Conservation (phyloP, 2,113 vertebrate species). For the Oncorhynchus tshawytscha region DNA sequence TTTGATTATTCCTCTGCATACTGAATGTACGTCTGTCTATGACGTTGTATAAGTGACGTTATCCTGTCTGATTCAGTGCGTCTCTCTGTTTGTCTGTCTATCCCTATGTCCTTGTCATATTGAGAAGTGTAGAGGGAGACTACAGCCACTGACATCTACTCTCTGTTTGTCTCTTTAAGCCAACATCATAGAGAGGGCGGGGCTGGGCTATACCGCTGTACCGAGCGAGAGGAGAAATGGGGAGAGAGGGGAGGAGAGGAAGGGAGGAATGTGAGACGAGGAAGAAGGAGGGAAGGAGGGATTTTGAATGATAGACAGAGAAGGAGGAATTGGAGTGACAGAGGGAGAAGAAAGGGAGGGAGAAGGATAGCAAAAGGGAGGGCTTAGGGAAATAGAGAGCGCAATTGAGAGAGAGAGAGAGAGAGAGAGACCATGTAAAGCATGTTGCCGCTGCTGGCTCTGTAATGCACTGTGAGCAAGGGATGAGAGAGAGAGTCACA, state of each 20-base stretch:
- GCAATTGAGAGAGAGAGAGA: not conserved
- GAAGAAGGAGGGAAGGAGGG: not conserved
- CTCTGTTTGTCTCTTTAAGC: slow-evolving; percentile 54
- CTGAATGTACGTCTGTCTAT: too few relatives aligned
- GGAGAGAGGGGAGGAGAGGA: not conserved
- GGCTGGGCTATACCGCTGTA: too few relatives aligned
- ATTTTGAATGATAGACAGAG: slow-evolving; percentile 15
- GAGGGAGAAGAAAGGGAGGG: not conserved
- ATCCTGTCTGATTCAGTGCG: too few relatives aligned
- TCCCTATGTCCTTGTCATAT: too few relatives aligned
- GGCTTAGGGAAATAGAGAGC: slow-evolving; percentile 4
- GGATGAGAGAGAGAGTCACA: slow-evolving; percentile 48
- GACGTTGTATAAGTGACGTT: too few relatives aligned
- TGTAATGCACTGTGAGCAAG: slow-evolving; percentile 64
- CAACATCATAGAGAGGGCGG: slow-evolving; percentile 17
- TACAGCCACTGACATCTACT: slow-evolving; percentile 19
- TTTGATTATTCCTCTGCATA: too few relatives aligned
- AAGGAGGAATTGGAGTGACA: not conserved
- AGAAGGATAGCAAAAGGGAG: not conserved
- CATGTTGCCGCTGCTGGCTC: slow-evolving; percentile 58
- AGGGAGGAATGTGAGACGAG: not conserved
- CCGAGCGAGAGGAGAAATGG: too few relatives aligned
- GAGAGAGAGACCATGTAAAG: slow-evolving; percentile 47
- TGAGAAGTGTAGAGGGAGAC: too few relatives aligned
- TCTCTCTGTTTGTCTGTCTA: too few relatives aligned